These are phyloP conservation scores for Drosophila punjabiensis DNA, from an alignment of 1,140 invertebrate genomes.

Conservation along the genomic window DNA sequence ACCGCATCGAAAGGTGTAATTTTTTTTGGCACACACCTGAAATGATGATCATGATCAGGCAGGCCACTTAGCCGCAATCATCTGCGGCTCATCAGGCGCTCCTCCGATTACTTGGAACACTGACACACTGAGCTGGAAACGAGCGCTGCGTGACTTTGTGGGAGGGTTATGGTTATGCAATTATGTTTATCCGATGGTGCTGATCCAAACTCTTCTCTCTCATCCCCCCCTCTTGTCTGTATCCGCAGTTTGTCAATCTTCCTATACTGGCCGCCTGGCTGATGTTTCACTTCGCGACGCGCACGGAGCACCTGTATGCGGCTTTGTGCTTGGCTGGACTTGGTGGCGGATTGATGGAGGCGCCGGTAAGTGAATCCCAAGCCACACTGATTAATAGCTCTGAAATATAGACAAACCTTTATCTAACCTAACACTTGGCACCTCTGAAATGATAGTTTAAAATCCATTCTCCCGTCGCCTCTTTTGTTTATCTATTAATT, in stretches of 20 bases:
- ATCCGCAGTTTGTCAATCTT: constrained; percentile 87
- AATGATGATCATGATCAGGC: constrained; percentile 4
- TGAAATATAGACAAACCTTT: constrained; percentile 7
- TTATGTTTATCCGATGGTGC: constrained; percentile 61
- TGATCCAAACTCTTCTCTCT: neutral
- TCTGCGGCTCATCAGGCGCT: constrained; percentile 38
- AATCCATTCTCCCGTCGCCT: neutral
- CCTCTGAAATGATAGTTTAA: neutral
- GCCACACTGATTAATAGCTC: constrained; percentile 24
- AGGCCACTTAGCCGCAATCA: constrained; percentile 47
- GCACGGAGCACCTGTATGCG: constrained; percentile 88
- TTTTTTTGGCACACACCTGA: constrained; percentile 30
- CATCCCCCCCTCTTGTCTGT: neutral
- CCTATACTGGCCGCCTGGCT: constrained; percentile 91
- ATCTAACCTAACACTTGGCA: constrained; percentile 5
- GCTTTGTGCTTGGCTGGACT: constrained; percentile 90
- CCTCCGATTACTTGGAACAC: constrained; percentile 48
- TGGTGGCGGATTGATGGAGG: constrained; percentile 91
- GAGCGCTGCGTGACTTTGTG: constrained; percentile 50
- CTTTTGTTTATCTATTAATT: constrained; percentile 33
- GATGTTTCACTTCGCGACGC: constrained; percentile 88
- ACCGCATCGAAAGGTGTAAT: constrained; percentile 12
- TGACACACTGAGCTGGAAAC: constrained; percentile 69
- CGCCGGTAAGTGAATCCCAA: constrained; percentile 88
- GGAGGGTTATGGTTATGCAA: constrained; percentile 45